These are phyloP conservation scores for Cheilosia urbana DNA, from an alignment of 2,888 invertebrate species.

Conservation along the genomic window DNA sequence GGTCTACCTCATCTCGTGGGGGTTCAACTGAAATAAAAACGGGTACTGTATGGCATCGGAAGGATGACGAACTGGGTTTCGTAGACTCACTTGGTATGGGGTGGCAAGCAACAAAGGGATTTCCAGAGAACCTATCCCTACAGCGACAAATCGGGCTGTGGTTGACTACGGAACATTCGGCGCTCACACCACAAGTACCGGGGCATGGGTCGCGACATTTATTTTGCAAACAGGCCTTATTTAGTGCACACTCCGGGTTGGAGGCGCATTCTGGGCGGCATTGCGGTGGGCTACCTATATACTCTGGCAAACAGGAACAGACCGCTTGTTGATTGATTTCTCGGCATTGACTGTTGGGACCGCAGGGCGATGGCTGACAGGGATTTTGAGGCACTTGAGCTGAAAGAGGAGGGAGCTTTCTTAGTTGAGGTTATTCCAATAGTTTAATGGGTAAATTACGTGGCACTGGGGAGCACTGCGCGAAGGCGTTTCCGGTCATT, in stretches of 20 bases:
- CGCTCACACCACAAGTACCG: slow-evolving; percentile 90
- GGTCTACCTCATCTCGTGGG: slow-evolving; percentile 82
- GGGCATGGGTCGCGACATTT: slow-evolving; percentile 90
- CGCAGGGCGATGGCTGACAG: slow-evolving; percentile 89
- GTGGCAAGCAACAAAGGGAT: slow-evolving; percentile 84
- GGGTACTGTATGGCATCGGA: slow-evolving; percentile 40
- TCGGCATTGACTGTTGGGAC: slow-evolving; percentile 89
- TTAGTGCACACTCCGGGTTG: slow-evolving; percentile 88
- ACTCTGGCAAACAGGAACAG: slow-evolving; percentile 88
- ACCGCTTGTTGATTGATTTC: slow-evolving; percentile 87
- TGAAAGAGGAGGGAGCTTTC: slow-evolving; percentile 55
- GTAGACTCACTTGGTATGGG: slow-evolving; percentile 81
- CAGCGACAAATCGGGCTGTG: slow-evolving; percentile 92
- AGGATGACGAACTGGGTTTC: background rate
- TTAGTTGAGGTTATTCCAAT: background rate
- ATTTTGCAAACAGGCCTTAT: slow-evolving; percentile 88
- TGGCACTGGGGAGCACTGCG: slow-evolving; percentile 85
- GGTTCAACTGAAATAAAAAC: slow-evolving; percentile 76
- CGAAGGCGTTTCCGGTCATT: slow-evolving; percentile 89
- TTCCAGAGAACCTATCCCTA: slow-evolving; percentile 81
- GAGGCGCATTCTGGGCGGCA: slow-evolving; percentile 89
- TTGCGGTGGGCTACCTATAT: slow-evolving; percentile 89
- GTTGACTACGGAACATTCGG: slow-evolving; percentile 90
- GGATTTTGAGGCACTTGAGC: slow-evolving; percentile 83
- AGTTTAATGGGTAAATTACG: slow-evolving; percentile 46